Conservation (phyloP, 1,140 invertebrate genomes). For the Capitella teleta region DNA sequence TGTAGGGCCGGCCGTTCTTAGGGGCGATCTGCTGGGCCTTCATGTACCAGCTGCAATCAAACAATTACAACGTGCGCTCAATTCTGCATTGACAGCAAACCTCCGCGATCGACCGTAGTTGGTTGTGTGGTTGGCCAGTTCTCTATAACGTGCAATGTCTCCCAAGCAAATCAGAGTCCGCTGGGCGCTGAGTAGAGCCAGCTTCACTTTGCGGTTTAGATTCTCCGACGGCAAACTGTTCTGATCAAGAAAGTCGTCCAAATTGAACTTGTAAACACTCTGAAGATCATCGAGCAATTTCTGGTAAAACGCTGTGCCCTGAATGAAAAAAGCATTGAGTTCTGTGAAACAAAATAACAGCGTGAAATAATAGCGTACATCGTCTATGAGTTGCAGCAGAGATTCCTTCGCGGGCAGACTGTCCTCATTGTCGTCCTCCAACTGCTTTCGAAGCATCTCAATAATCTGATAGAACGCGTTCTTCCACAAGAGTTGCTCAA, state of each 20-base stretch:
- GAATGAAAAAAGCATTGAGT: constrained; percentile 11
- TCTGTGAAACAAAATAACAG: background rate
- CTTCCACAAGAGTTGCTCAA: constrained; percentile 86
- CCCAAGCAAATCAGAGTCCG: constrained; percentile 79
- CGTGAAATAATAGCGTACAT: constrained; percentile 38
- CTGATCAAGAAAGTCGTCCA: constrained; percentile 51
- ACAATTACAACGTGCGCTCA: background rate
- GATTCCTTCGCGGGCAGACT: constrained; percentile 55
- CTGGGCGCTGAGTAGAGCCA: constrained; percentile 71
- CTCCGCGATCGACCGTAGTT: constrained; percentile 73
- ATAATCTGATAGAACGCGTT: constrained; percentile 82
- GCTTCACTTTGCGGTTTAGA: constrained; percentile 55
- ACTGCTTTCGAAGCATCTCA: constrained; percentile 61
- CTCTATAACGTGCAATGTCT: constrained; percentile 78
- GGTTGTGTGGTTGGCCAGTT: constrained; percentile 63
- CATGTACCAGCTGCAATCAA: constrained; percentile 53
- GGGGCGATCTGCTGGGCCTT: constrained; percentile 88
- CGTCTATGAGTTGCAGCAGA: constrained; percentile 63
- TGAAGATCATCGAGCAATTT: constrained; percentile 61
- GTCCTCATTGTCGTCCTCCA: constrained; percentile 45
- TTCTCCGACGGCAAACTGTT: constrained; percentile 46
- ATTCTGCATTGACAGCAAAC: constrained; percentile 17
- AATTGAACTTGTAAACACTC: constrained; percentile 59
- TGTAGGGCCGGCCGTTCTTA: constrained; percentile 87
- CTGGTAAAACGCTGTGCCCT: constrained; percentile 66